Evolutionary conservation across 53 echinoderm and acorn worm species (phyloP), one percentile per base, ranked within the genome.

Genomic region (Actinopyga echinites): DNA sequence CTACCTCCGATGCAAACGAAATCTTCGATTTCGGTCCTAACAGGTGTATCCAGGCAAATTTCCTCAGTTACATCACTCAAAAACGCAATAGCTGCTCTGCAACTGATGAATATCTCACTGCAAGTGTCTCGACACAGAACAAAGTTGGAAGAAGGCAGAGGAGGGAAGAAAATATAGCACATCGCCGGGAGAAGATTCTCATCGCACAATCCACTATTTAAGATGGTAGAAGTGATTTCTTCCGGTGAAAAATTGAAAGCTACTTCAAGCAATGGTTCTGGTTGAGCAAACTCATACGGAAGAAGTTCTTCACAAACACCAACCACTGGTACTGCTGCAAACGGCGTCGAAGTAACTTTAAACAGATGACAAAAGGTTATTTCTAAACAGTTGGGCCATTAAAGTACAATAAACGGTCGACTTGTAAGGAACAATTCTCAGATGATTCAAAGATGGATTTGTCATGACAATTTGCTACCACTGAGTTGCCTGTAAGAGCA

Each of bases 301-400:
- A 77, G 56, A 55, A 56, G 8, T n/a, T 28, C 8, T 20, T 55
- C 44, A 77, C 77, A 77, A 20, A 77, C 29, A 8, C 77, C 77
- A 55, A 54, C 28, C 32, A 77, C 77, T 30, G 77, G 77, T 23
- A 17, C 17, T 17, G 17, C 13, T 0, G 13, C 49, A 0, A 40
- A 44, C 3, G 67, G 67, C n/a, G 21, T n/a, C 8, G 67, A 33
- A 25, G 30, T 30, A 25, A 62, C 62, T 62, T 21, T 1, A 23
- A 11, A 62, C 15, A 49, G 13, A 15, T 13, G 17, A 49, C 3
- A 7, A 7, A 37, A 40, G 10, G 7, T 49, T 2, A 49, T 1
- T 49, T 49, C 0, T 15, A 44, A 44, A 44, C 44, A 44, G 1
- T 49, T 49, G 49, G 17, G 12, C 17, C 1, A 15, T 49, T 2